Conservation (phyloP, 2,888 invertebrate species). For the Dexiosoma caninum region DNA sequence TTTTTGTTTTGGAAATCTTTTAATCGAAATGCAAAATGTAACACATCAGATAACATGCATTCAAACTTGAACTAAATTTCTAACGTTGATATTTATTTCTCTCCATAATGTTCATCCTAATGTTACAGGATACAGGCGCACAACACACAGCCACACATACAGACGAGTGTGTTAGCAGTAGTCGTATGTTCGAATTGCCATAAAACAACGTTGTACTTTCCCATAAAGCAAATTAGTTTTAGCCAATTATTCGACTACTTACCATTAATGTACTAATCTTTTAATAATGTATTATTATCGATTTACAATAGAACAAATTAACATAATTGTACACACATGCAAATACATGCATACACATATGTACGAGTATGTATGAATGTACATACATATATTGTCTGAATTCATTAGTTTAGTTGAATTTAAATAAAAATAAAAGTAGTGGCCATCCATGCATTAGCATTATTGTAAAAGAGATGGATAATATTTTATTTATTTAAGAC, state of each 20-base stretch:
- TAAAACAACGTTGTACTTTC: slow-evolving; percentile 34
- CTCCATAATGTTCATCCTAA: not conserved
- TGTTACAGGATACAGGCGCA: not conserved
- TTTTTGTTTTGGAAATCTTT: no score
- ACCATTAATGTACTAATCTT: slow-evolving; percentile 55
- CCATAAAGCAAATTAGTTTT: slow-evolving; percentile 50
- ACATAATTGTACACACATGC: not conserved
- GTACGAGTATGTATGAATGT: not conserved
- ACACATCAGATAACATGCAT: no score
- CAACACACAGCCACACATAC: not conserved
- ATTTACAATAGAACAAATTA: slow-evolving; percentile 32
- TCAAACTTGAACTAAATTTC: not conserved
- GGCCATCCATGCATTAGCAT: not conserved
- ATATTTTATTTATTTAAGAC: not conserved
- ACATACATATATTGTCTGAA: no score
- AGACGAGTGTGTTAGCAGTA: not conserved
- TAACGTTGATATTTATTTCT: not conserved
- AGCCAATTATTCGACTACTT: slow-evolving; percentile 59
- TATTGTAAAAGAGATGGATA: not conserved
- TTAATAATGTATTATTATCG: slow-evolving; percentile 57
- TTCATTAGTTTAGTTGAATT: not conserved
- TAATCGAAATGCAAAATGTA: no score
- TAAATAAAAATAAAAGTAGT: not conserved
- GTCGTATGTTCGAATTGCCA: not conserved
- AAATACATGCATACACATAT: no score